Evolutionary conservation across 1,140 invertebrate genomes (phyloP), one percentile per base, ranked within the genome.

Genomic region (Eulimnadia texana): DNA sequence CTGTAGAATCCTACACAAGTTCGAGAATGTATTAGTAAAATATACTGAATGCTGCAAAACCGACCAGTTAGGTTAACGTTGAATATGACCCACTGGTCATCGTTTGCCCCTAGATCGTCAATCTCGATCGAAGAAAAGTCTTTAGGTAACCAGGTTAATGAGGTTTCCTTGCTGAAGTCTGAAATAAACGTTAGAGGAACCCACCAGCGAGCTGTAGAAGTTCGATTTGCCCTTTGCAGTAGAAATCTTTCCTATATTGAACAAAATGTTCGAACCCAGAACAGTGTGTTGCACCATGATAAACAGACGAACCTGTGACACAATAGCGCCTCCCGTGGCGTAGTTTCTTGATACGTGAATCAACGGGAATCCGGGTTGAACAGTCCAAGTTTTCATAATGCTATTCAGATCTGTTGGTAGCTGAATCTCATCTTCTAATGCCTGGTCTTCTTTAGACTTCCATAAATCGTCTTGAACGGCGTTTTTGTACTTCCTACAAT

Each of bases 401-500:
- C 53, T 63, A 25, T 68, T 70, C 1, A 77, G 69, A 79, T 33
- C 27, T 16, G 55, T 16, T 29, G 55, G 55, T 3, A 57, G 25
- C 1, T 57, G 25, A 3, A 49, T 19, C 3, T 22, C 52, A 54
- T 80, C 79, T 52, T 74, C 70, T 59, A 83, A 79, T 0, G 84
- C 85, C 68, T 87, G 83, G 50, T 82, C 75, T 0, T 88, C 90
- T 6, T 95, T 72, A 11, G 84, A 81, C 28, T 79, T 72, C 90
- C 90, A 96, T 0, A 96, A 72, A 74, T 94, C 88, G 66, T 89
- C 80, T 71, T 93, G 90, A 42, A 84, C 82, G 0, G 93, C 88
- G 59, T 82, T 88, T 22, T 80, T 76, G 66, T 84, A 94, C 52
- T 84, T 77, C 72, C 83, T 82, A 60, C 47, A 58, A n/a, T n/a